Conservation (phyloP, 2,113 vertebrate species). For the Platysteira castanea region DNA sequence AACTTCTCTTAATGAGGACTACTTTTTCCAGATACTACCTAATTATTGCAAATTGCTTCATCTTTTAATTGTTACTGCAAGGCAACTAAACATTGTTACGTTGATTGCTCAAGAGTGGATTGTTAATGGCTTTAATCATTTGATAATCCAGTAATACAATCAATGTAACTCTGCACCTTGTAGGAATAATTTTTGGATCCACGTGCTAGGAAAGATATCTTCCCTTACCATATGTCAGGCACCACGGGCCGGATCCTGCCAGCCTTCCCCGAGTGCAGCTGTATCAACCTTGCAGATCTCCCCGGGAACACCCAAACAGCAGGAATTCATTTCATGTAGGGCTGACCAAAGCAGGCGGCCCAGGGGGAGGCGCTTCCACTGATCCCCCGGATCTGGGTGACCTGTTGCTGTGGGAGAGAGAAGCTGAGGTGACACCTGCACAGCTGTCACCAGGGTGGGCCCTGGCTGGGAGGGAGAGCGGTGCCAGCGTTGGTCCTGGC, state of each 20-base stretch:
- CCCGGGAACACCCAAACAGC: neutral
- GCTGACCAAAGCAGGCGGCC: neutral
- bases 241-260: neutral
- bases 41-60: constrained; percentile 80
- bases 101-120: constrained; percentile 76
- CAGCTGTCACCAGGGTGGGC: neutral
- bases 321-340: neutral
- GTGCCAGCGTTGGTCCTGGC: neutral
- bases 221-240: neutral
- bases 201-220: neutral
- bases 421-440: neutral
- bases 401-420: neutral
- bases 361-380: neutral
- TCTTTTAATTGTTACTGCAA: constrained; percentile 79
- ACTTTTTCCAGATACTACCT: constrained; percentile 71
- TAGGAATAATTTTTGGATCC: constrained; percentile 50
- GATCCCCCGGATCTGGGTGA: too few relatives aligned
- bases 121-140: constrained; percentile 77
- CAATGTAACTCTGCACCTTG: constrained; percentile 64
- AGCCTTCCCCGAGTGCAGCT: neutral
- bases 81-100: constrained; percentile 76
- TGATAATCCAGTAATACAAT: constrained; percentile 75
- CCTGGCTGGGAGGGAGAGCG: rapidly evolving
- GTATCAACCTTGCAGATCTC: neutral
- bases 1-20: constrained; percentile 73